phyloP scores from a whole-genome alignment of 35 echinoderm and acorn worm genomes.

The Apostichopus californicus region DNA sequence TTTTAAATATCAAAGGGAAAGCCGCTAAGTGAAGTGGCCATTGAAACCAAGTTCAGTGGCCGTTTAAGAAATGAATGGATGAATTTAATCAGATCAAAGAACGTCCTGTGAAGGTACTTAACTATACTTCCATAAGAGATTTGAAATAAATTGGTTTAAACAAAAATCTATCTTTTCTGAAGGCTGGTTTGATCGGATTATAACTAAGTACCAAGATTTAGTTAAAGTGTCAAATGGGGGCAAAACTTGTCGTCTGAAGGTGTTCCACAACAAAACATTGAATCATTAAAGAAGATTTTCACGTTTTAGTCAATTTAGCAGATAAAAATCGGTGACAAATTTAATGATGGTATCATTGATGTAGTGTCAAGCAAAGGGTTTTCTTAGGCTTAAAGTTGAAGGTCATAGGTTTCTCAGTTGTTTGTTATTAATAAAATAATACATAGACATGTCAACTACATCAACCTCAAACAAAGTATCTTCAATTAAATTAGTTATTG shows the following conservation, averaged over 20 bases:
- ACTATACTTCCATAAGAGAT: slow-evolving; percentile 10
- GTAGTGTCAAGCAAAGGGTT: not conserved
- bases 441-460: too few species aligned
- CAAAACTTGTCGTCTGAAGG: not conserved
- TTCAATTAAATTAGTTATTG: too few species aligned
- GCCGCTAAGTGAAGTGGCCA: slow-evolving; percentile 33
- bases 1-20: not conserved
- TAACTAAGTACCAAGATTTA: not conserved
- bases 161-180: not conserved
- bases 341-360: not conserved
- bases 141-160: slow-evolving; percentile 32
- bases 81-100: slow-evolving; percentile 36
- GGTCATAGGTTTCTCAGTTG: too few species aligned
- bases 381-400: not conserved
- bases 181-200: slow-evolving; percentile 11
- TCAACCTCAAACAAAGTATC: too few species aligned
- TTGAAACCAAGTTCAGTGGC: slow-evolving; percentile 32
- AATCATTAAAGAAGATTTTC: not conserved
- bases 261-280: not conserved
- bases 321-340: slow-evolving; percentile 24
- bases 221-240: not conserved
- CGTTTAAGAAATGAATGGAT: slow-evolving; percentile 33
- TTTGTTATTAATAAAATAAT: too few species aligned
- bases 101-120: slow-evolving; percentile 27
- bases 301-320: not conserved